Base-by-base conservation (phyloP, 2,888 invertebrate species). In the Pteria penguin region DNA sequence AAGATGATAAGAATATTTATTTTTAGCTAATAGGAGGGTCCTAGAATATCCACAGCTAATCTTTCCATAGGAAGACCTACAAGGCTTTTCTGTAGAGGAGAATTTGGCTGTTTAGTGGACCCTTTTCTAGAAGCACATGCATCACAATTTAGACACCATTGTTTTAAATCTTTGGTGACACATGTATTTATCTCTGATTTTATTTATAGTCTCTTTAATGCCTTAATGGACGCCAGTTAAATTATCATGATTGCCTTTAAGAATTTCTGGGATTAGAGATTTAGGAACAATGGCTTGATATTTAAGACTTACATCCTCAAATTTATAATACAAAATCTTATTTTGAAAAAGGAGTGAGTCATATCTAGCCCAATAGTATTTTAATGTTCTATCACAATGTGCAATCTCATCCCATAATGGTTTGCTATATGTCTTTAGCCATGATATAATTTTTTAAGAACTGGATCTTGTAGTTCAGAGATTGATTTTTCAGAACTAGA, bases 41-140 rank as follows among this genome's bases (percentile, higher is more conserved):
- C 79, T n/a, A 77, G n/a, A 11, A 76, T 60, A 54, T 81, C 74
- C 31, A 70, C 27, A 3, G 71, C 60, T 14, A 79, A 33, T 32
- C 76, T 36, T 60, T 76, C 75, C 26, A 69, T 22, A 55, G 63
- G 73, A 4, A 22, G 32, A n/a, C 65, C 65, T 14, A 70, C 75
- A 14, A 52, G 18, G 22, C 70, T 55, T 54, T 52, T 67, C 26
- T 31, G 54, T 29, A 67, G 27, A 1, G 18, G 55, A 5, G 26
- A 54, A n/a, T n/a, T 67, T 14, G 31, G 54, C 8, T 18, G 11
- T 67, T n/a, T 67, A n/a, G 5, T 11, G 11, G 67, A 55, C 5
- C 14, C 27, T 54, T 67, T 67, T 18, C 55, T 27, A 29, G 67
- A 14, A 29, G 8, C 55, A 29, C 67, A 55, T 67, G 14, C 18